phyloP scores from a whole-genome alignment of 2,888 invertebrate genomes.

The Mythimna lalbum region DNA sequence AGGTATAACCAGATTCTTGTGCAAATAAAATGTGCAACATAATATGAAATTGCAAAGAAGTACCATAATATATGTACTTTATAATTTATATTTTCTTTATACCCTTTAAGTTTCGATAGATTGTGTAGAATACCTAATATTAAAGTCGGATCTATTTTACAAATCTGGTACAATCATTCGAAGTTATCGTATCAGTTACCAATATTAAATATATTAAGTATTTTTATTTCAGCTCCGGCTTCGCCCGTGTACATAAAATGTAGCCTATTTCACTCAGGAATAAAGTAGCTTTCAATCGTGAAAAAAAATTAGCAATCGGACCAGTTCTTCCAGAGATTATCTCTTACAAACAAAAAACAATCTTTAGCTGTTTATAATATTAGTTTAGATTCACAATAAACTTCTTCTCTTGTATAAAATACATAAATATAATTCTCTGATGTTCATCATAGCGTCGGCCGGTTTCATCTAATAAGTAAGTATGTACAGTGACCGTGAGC shows the following conservation, averaged over 20 bases:
- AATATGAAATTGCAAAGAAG: background rate
- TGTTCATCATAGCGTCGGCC: slow-evolving; percentile 12
- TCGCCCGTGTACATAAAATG: no score
- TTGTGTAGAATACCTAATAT: background rate
- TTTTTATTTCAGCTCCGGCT: background rate
- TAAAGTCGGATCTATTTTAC: background rate
- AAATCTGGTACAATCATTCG: background rate
- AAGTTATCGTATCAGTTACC: background rate
- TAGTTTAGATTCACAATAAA: no score
- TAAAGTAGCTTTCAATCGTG: no score
- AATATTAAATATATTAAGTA: background rate
- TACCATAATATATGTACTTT: background rate
- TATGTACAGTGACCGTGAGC: slow-evolving; percentile 78
- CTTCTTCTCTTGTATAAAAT: background rate
- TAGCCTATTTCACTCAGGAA: no score
- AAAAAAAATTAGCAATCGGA: no score
- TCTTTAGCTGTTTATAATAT: no score
- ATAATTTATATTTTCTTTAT: background rate
- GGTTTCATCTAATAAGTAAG: slow-evolving; percentile 71
- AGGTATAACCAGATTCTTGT: background rate
- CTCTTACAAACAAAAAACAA: no score
- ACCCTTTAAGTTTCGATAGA: background rate
- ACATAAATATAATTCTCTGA: background rate
- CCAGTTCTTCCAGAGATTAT: no score
- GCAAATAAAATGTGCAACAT: background rate